phyloP scores from a whole-genome alignment of 2,797 vertebrate genomes.

The Nasua narica region DNA sequence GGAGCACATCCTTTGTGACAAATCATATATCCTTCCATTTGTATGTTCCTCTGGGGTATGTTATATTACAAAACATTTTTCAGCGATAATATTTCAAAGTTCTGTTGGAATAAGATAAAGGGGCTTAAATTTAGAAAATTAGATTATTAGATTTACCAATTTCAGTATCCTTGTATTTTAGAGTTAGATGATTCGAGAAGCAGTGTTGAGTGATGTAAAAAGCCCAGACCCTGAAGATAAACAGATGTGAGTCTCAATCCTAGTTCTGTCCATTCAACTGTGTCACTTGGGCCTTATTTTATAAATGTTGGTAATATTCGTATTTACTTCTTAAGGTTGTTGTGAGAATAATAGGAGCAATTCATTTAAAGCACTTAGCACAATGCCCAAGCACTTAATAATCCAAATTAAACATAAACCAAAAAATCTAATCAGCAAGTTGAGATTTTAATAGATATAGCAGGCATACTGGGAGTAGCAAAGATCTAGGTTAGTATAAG shows the following conservation, averaged over 20 bases:
- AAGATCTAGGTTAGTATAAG: background rate
- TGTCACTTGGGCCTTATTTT: background rate
- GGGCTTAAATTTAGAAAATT: background rate
- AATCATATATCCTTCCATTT: background rate
- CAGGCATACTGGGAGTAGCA: no score
- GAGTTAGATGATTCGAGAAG: background rate
- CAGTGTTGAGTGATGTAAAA: background rate
- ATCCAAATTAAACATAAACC: background rate
- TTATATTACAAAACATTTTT: background rate
- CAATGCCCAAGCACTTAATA: background rate
- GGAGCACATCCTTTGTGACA: background rate
- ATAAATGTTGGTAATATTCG: background rate
- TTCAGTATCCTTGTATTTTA: background rate
- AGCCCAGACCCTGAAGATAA: background rate
- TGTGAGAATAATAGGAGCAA: background rate
- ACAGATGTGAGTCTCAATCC: background rate
- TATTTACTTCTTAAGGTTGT: background rate
- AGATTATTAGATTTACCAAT: background rate
- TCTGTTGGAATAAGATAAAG: background rate
- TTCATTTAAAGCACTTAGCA: background rate
- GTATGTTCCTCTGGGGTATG: background rate
- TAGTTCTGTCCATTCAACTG: background rate
- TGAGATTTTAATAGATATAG: background rate
- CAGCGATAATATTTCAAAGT: background rate
- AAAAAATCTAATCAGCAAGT: background rate